phyloP scores from a whole-genome alignment of 2,113 vertebrate species.

The Ranitomeya imitator region DNA sequence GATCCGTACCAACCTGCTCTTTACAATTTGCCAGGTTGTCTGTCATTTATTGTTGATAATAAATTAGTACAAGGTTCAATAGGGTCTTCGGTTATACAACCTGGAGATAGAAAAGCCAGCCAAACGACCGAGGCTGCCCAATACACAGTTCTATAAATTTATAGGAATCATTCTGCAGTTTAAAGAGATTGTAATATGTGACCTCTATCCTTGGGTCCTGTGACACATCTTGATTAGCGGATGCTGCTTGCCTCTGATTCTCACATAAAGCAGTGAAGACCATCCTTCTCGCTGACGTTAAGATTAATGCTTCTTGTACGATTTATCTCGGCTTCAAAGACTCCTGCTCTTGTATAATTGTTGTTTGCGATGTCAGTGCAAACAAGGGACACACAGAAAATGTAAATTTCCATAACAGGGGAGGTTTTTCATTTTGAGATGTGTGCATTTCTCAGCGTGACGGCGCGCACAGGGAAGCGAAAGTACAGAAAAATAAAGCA shows the following conservation, averaged over 20 bases:
- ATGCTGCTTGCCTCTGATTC: background rate
- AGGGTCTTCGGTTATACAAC: background rate
- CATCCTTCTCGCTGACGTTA: background rate
- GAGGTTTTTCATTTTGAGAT: slow-evolving; percentile 45
- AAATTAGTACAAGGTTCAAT: background rate
- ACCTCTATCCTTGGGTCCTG: slow-evolving; percentile 2
- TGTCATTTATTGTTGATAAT: background rate
- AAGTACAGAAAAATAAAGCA: slow-evolving; percentile 28
- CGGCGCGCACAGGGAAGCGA: background rate
- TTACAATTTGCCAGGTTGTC: background rate
- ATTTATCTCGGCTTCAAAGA: slow-evolving; percentile 40
- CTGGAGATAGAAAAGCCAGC: slow-evolving; percentile 11
- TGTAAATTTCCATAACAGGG: slow-evolving; percentile 37
- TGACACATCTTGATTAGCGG: slow-evolving; percentile 30
- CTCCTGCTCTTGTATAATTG: slow-evolving; percentile 28
- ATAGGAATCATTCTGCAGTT: background rate
- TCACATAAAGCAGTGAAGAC: background rate
- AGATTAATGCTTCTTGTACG: slow-evolving; percentile 43
- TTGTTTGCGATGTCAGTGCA: slow-evolving; percentile 39
- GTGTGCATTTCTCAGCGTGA: slow-evolving; percentile 53
- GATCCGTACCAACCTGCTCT: background rate
- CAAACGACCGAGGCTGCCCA: slow-evolving; percentile 1
- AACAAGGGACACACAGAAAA: slow-evolving; percentile 43
- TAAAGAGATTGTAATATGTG: slow-evolving; percentile 21
- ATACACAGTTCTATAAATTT: background rate